Base-by-base conservation (phyloP, 2,888 invertebrate species). In the Archaeoteleia sp. region DNA sequence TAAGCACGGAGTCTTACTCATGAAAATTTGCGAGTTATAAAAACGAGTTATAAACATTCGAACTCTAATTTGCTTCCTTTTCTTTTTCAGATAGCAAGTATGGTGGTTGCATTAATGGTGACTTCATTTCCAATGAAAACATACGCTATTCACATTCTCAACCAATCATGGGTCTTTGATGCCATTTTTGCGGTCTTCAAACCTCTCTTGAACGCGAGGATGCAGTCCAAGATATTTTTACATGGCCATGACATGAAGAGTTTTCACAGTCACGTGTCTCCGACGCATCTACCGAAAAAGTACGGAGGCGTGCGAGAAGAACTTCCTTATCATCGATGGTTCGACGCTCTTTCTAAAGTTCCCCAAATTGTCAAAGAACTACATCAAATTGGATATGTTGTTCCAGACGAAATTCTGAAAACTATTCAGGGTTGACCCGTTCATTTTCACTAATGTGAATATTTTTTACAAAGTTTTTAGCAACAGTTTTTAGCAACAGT, bases 161-260 rank as follows among this genome's bases (percentile, higher is more conserved):
- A 93, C 82, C 92, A 94, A 80, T 92, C 93, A 0, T 94, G 94
- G 93, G 85, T 93, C 4, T 94, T 94, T 80, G 93, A 93, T 82
- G 90, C 92, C 69, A 90, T 92, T 45, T 93, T 91, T 82, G 90
- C 89, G 70, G 89, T 94, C 10, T 94, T 95, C 84, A 93, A 92
- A 75, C 94, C 94, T 0, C 87, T 95, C 14, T 85, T 95, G 14
- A 91, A 90, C 77, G 85, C 89, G 0, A 81, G 87, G 20, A 94
- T 93, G 93, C 88, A 88, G 7, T 88, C 91, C 23, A 84, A 87
- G 78, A 88, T 91, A 65, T 89, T 86, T 82, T 91, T 93, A 84
- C 95, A 95, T 81, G 93, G 94, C 0, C 87, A 88, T 42, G 89
- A 95, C 80, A 87, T 90, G 87, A 87, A 88, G 14, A 93, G 93